These are phyloP conservation scores for Macquaria australasica DNA, from an alignment of 2,113 vertebrate genomes.

Conservation along the genomic window DNA sequence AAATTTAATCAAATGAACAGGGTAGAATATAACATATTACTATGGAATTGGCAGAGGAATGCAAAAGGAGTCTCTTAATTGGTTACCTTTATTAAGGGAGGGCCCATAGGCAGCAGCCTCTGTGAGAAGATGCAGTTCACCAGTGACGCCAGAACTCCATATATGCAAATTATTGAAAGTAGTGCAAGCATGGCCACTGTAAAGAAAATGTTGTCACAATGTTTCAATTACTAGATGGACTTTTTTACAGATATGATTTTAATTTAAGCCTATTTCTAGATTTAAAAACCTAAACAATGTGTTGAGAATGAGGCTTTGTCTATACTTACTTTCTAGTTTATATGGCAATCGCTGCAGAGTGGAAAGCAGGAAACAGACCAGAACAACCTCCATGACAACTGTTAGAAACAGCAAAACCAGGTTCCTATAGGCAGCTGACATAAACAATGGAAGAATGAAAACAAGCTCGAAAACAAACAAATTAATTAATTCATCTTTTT, in stretches of 20 bases:
- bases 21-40: background rate
- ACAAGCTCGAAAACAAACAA: background rate
- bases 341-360: constrained; percentile 86
- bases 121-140: constrained; percentile 85
- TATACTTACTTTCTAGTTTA: constrained; percentile 86
- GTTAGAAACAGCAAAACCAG: constrained; percentile 86
- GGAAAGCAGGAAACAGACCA: constrained; percentile 90
- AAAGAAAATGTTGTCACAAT: constrained; percentile 21
- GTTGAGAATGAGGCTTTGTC: background rate
- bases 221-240: background rate
- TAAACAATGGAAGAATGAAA: background rate
- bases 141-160: constrained; percentile 87
- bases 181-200: constrained; percentile 86
- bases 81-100: constrained; percentile 85
- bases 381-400: constrained; percentile 85
- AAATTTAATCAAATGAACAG: background rate
- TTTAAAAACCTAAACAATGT: background rate
- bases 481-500: background rate
- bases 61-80: background rate
- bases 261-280: background rate
- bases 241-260: background rate
- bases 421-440: constrained; percentile 87
- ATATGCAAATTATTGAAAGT: constrained; percentile 85
- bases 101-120: constrained; percentile 85
- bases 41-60: background rate